Conservation (phyloP, 2,797 vertebrate species). For the Apogon hyalosoma region DNA sequence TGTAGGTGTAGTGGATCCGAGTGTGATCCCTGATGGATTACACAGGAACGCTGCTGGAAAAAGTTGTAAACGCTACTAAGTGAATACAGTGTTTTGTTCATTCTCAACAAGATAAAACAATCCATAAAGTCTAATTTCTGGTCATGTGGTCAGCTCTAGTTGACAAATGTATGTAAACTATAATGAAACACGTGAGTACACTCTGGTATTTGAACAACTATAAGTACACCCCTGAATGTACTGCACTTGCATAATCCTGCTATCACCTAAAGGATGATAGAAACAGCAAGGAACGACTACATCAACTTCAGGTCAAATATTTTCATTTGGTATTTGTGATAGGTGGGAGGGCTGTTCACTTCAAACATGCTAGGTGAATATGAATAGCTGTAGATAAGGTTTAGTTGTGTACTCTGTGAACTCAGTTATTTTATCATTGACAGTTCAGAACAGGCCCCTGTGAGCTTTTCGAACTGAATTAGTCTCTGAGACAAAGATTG, state of each 20-base stretch:
- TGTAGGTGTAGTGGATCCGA: too few species aligned
- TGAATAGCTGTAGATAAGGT: background rate
- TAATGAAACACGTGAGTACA: too few species aligned
- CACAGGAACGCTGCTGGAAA: too few species aligned
- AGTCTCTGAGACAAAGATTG: conserved; percentile 7
- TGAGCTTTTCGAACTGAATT: conserved; percentile 1
- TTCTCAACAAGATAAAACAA: too few species aligned
- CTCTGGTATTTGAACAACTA: too few species aligned
- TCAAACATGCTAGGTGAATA: background rate
- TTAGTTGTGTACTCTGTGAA: background rate
- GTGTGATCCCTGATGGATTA: too few species aligned
- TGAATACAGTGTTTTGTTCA: too few species aligned
- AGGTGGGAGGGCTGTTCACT: background rate
- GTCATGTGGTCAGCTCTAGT: too few species aligned
- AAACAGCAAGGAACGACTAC: background rate
- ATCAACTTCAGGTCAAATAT: background rate
- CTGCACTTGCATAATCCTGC: background rate
- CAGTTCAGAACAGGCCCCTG: background rate
- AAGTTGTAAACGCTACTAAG: too few species aligned
- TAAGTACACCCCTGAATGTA: too few species aligned
- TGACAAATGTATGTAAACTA: too few species aligned
- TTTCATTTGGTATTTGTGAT: background rate
- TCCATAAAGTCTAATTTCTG: too few species aligned
- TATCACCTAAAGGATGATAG: background rate
- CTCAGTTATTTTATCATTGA: background rate